phyloP scores from a whole-genome alignment of 2,797 vertebrate genomes.

The Paedocypris micromegethes region DNA sequence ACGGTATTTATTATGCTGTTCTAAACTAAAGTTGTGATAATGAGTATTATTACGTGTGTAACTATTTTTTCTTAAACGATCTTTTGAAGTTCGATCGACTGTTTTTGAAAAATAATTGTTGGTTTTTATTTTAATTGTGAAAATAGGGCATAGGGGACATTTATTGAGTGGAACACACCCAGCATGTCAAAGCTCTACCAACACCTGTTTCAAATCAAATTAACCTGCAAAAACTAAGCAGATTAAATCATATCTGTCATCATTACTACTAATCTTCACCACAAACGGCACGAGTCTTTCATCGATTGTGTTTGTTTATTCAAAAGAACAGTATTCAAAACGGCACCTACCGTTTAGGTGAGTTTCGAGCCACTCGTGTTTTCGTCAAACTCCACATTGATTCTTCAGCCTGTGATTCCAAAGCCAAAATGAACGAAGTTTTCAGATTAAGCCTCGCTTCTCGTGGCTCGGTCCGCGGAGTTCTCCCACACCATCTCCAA shows the following conservation, averaged over 20 bases:
- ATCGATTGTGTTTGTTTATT: too few species aligned
- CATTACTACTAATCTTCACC: not conserved
- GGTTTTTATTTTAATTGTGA: too few species aligned
- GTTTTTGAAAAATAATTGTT: too few species aligned
- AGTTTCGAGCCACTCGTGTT: conserved; percentile 75
- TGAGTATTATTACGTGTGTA: too few species aligned
- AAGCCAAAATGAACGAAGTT: conserved; percentile 7
- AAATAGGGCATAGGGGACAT: too few species aligned
- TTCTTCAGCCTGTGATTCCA: conserved; percentile 55
- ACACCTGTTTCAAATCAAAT: conserved; percentile 50
- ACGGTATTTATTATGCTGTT: too few species aligned
- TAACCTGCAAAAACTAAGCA: not conserved
- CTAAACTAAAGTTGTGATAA: too few species aligned
- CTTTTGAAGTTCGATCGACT: too few species aligned
- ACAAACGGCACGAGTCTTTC: not conserved
- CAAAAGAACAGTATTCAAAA: too few species aligned
- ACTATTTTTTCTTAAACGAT: too few species aligned
- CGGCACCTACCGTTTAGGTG: conserved; percentile 72
- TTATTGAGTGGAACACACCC: not conserved
- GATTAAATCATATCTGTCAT: conserved; percentile 57
- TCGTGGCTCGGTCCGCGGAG: not conserved
- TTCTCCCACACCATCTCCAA: conserved; percentile 8
- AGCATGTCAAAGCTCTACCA: conserved; percentile 46
- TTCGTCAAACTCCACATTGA: conserved; percentile 75
- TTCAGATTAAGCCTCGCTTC: conserved; percentile 7